Conservation (phyloP, 2,113 vertebrate genomes). For the Talpa occidentalis region DNA sequence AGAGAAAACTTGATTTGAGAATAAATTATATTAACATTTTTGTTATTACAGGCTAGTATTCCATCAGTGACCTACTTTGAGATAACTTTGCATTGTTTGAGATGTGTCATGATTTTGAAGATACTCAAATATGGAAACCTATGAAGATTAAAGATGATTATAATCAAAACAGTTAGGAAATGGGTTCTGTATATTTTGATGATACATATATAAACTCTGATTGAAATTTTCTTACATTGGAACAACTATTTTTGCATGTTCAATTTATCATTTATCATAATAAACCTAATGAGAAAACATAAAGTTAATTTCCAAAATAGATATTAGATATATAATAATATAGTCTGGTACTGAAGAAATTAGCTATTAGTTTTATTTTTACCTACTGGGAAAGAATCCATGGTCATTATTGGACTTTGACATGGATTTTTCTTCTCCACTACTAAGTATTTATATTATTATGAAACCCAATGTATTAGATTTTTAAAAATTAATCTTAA, state of each 20-base stretch:
- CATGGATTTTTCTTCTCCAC: background rate
- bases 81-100: background rate
- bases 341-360: background rate
- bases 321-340: constrained; percentile 16
- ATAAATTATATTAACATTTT: background rate
- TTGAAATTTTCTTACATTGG: constrained; percentile 24
- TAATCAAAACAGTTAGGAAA: background rate
- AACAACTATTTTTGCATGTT: background rate
- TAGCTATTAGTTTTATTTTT: constrained; percentile 54
- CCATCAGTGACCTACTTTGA: constrained; percentile 23
- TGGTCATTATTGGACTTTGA: constrained; percentile 43
- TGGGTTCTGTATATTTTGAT: constrained; percentile 28
- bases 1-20: constrained; percentile 6
- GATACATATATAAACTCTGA: background rate
- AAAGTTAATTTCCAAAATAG: constrained; percentile 27
- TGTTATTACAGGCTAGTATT: background rate
- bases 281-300: background rate
- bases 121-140: constrained; percentile 34
- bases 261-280: constrained; percentile 30
- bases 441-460: constrained; percentile 13
- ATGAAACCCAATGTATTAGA: constrained; percentile 33
- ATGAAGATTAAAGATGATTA: background rate
- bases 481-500: constrained; percentile 42
- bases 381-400: constrained; percentile 10
- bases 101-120: constrained; percentile 34